These are phyloP conservation scores for Boloria selene DNA, from an alignment of 2,888 invertebrate genomes.

Conservation along the genomic window DNA sequence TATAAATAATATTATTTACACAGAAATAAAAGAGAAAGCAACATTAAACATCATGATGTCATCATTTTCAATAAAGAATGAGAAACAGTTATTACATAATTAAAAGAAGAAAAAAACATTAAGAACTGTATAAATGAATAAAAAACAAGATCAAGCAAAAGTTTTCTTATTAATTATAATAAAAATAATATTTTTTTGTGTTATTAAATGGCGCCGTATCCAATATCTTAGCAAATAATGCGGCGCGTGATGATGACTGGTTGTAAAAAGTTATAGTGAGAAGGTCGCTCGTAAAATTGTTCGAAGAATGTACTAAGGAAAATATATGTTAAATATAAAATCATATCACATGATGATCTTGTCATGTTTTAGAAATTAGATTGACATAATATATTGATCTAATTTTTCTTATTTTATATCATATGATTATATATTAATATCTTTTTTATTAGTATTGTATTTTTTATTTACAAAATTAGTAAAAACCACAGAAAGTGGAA, in stretches of 20 bases:
- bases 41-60: too few species aligned
- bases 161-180: slow-evolving; percentile 1
- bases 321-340: slow-evolving; percentile 29
- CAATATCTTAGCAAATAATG: slow-evolving; percentile 56
- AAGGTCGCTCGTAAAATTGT: slow-evolving; percentile 56
- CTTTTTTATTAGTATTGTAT: too few species aligned
- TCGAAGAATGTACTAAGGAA: slow-evolving; percentile 52
- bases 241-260: slow-evolving; percentile 53
- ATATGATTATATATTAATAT: too few species aligned
- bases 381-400: too few species aligned
- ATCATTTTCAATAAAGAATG: too few species aligned
- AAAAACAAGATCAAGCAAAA: not conserved
- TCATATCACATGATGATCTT: not conserved
- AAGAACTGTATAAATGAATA: not conserved
- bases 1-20: too few species aligned
- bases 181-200: slow-evolving; percentile 10
- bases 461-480: too few species aligned
- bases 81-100: too few species aligned
- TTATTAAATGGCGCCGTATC: slow-evolving; percentile 44
- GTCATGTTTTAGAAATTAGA: not conserved
- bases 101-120: too few species aligned
- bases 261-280: slow-evolving; percentile 61
- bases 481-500: too few species aligned
- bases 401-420: too few species aligned
- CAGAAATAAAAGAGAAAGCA: too few species aligned